phyloP scores from a whole-genome alignment of 92 coral and sea anemone species.

The Actinernus sp. region DNA sequence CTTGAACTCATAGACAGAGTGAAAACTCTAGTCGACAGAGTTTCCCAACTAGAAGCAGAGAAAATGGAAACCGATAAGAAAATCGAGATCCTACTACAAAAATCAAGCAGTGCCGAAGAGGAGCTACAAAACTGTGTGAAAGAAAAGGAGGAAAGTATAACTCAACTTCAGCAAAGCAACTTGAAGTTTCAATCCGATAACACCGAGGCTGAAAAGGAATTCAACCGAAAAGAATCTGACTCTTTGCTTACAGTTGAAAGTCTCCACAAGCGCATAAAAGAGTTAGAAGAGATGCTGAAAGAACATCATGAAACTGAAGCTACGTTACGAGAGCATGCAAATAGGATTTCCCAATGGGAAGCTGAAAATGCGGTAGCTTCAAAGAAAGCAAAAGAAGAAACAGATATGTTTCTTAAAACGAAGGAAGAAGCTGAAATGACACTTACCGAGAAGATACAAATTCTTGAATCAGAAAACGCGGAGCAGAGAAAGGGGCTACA shows the following conservation, averaged over 20 bases:
- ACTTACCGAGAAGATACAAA: background rate
- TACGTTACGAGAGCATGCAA: no score
- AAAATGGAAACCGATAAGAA: background rate
- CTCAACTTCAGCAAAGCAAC: no score
- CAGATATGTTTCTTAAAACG: background rate
- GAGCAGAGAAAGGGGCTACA: no score
- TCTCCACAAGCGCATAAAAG: background rate
- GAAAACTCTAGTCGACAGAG: background rate
- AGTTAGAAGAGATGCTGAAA: conserved; percentile 14
- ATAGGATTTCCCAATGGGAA: no score
- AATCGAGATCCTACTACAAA: background rate
- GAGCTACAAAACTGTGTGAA: background rate
- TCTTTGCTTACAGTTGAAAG: no score
- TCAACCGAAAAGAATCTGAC: no score
- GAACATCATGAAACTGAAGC: no score
- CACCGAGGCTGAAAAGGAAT: no score
- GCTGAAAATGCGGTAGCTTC: no score
- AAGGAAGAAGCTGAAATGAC: background rate
- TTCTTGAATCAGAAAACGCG: background rate
- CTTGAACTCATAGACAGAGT: conserved; percentile 5
- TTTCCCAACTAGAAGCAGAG: conserved; percentile 1
- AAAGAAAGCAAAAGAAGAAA: no score
- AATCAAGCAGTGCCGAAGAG: background rate
- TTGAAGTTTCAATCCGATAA: no score
- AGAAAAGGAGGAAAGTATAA: background rate